These are phyloP conservation scores for Equus quagga DNA, from an alignment of 2,113 vertebrate species.

Conservation along the genomic window DNA sequence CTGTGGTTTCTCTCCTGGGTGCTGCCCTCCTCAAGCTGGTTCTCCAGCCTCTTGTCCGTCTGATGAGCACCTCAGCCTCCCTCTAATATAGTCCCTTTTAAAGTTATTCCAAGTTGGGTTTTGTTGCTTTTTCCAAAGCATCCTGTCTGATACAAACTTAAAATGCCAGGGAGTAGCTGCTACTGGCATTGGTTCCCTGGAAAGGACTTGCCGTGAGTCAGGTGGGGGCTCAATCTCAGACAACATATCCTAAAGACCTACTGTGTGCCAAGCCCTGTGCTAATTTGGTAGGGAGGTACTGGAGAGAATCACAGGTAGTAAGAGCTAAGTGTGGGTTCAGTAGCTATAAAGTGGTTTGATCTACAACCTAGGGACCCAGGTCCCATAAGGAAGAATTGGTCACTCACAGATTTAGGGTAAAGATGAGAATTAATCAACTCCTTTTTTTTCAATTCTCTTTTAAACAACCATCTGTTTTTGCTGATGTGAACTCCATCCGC, in stretches of 20 bases:
- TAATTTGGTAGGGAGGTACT: neutral
- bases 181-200: neutral
- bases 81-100: neutral
- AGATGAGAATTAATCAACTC: neutral
- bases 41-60: neutral
- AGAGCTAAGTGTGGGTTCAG: neutral
- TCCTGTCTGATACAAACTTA: neutral
- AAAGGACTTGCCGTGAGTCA: neutral
- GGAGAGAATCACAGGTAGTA: neutral
- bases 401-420: neutral
- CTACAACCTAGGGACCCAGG: neutral
- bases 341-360: neutral
- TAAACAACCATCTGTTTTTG: conserved; percentile 11
- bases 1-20: neutral
- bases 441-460: neutral
- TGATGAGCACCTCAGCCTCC: neutral
- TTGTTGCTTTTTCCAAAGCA: neutral
- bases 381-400: neutral
- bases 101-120: neutral
- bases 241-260: neutral
- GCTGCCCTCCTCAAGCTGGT: neutral
- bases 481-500: neutral
- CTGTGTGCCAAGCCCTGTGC: neutral
- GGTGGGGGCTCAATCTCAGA: neutral
- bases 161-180: neutral